phyloP scores from a whole-genome alignment of 2,888 invertebrate species.

The Cosmorhoe ocellata region DNA sequence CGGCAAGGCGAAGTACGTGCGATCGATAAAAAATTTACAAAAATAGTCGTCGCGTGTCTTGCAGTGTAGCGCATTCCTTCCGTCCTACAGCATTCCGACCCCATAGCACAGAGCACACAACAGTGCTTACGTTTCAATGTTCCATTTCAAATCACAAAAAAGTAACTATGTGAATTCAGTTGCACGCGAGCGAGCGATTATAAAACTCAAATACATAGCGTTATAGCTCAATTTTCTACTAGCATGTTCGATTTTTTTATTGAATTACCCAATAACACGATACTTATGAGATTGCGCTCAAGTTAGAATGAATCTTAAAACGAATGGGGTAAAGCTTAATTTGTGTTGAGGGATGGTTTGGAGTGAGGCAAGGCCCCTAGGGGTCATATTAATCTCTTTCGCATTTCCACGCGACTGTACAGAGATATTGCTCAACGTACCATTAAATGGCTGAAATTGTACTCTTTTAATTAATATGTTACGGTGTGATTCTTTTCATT shows the following conservation, averaged over 20 bases:
- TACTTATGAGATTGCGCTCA: neutral
- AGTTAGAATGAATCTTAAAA: neutral
- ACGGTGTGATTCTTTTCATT: conserved; percentile 33
- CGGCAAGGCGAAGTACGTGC: neutral
- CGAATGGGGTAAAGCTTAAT: neutral
- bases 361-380: conserved; percentile 29
- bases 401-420: conserved; percentile 57
- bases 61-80: conserved; percentile 33
- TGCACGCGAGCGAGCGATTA: neutral
- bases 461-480: conserved; percentile 62
- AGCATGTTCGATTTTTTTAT: too few relatives aligned
- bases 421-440: conserved; percentile 58
- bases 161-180: too few relatives aligned
- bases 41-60: conserved; percentile 28
- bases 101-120: conserved; percentile 10
- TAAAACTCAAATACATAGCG: too few relatives aligned
- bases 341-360: neutral
- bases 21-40: conserved; percentile 14
- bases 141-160: neutral
- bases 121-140: neutral
- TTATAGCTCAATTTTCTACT: too few relatives aligned
- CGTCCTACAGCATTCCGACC: conserved; percentile 67
- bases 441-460: conserved; percentile 63
- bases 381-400: conserved; percentile 74
- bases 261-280: neutral